Base-by-base conservation (phyloP, 2,888 invertebrate genomes). In the Pachliopta kotzebuea region DNA sequence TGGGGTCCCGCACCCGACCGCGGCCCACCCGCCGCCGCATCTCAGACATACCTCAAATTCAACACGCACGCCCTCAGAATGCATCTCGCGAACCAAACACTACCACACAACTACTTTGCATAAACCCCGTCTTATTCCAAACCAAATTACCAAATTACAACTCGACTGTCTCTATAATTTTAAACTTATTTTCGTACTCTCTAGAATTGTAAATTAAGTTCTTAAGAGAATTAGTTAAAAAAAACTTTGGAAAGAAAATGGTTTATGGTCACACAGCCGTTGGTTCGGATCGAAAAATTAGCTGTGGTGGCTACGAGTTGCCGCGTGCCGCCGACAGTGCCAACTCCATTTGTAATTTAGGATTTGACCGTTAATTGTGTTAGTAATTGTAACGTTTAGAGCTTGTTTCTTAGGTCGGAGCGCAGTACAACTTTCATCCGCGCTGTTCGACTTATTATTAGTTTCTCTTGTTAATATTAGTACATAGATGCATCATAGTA, bases 301-400 rank as follows among this genome's bases (percentile, higher is more conserved):
- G 81, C 77, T 82, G 68, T 67, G 79, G 79, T 83, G 76, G 83
- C 84, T 81, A 84, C 84, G 80, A 84, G 81, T 79, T 81, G 80
- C 81, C 83, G 83, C 80, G 80, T 79, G 83, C 84, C 83, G 83
- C 74, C 77, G 76, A 78, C 82, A 74, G 78, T 86, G 85, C 85
- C 86, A 85, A 85, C 86, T 86, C 81, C 83, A 84, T 86, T 87
- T 84, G 83, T 86, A 85, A 87, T 86, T 85, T 87, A 86, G 87
- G 83, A 86, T 87, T 86, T 85, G 81, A 85, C 83, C 82, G 82
- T 84, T 87, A 84, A 86, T 84, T 86, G 81, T 87, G 80, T 86
- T 88, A 86, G 87, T 84, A 81, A 84, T 80, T 84, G 78, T 84
- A 81, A 84, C 78, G 81, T 84, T 85, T 90, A 88, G 86, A 86